A percentile compares a stretch with the other conserved stretches of the same genome.
Evolutionary conservation across 1,140 invertebrate species (phyloP).

Genomic region (Pseudoatta argentina): DNA sequence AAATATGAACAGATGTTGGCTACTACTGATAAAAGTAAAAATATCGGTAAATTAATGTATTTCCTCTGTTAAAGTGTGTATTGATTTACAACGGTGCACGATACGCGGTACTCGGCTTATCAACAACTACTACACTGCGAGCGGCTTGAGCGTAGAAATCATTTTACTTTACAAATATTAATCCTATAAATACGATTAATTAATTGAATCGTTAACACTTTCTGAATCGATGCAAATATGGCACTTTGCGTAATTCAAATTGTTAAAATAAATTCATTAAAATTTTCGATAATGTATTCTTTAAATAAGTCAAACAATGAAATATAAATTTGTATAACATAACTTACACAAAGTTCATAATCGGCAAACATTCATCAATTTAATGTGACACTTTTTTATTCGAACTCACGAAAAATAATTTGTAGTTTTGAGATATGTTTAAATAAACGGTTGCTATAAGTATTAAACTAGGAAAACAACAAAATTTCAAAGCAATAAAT

Average conservation of each 20-base stretch:
- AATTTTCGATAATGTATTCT: slow-evolving; percentile 2
- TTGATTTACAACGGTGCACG: slow-evolving; percentile 43
- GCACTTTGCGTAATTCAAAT: background rate
- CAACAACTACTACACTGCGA: slow-evolving; percentile 7
- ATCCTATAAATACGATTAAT: slow-evolving; percentile 47
- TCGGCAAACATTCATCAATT: background rate
- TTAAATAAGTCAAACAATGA: background rate
- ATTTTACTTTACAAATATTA: slow-evolving; percentile 55
- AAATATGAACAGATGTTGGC: slow-evolving; percentile 46
- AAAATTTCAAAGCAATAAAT: background rate
- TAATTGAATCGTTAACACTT: slow-evolving; percentile 42
- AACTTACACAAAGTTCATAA: background rate
- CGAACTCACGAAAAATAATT: background rate
- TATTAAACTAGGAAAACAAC: background rate
- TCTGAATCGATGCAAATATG: slow-evolving; percentile 21
- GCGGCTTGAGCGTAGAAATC: slow-evolving; percentile 14
- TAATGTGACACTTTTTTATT: background rate
- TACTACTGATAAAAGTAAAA: slow-evolving; percentile 48
- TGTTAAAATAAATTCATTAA: slow-evolving; percentile 8
- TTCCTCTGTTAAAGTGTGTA: slow-evolving; percentile 26
- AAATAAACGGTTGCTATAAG: background rate
- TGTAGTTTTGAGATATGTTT: background rate
- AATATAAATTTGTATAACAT: background rate
- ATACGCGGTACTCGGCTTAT: slow-evolving; percentile 22
- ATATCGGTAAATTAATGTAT: slow-evolving; percentile 40